Evolutionary conservation across 2,888 invertebrate genomes (phyloP), one percentile per base, ranked within the genome.

Genomic region (Lycia hirtaria): DNA sequence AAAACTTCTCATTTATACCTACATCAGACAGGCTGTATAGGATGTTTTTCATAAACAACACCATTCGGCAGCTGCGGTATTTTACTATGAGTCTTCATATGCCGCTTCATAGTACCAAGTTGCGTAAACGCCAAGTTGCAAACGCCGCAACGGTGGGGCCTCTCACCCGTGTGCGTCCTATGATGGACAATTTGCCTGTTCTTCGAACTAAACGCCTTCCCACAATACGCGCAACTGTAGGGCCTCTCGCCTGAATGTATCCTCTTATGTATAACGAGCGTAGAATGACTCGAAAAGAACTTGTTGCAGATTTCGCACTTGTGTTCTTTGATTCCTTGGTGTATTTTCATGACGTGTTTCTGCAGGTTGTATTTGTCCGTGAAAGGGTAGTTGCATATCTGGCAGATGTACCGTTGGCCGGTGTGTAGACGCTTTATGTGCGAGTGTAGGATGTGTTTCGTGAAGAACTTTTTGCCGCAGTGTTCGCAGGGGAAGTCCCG

Each of bases 171-270:
- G 58, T 92, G 92, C 4, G 83, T 88, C 32, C 84, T 80, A 1
- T 81, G 75, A 60, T 92, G 92, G 14, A 89, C 90, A 1, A 76
- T 78, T 54, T 88, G 62, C 47, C 85, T 77, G 32, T 84, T 80
- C 61, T 81, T 88, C 0, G 89, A 85, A 2, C 87, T 69, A 56
- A 92, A 92, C 9, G 76, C 79, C 62, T 90, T 91, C 0, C 79
- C 63, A 55, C 92, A 92, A 52, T 76, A 83, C 4, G 56, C 76
- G 51, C 92, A 92, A 1, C 60, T 47, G 50, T 73, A 92, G 0
- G 92, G 92, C 26, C 85, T 57, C 38, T 92, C 92, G 0, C 92
- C 88, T 0, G 91, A 85, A 62, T 92, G 92, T n/a, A 83, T 78
- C n/a, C 92, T 69, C 45, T 81, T 86, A 60, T 92, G 92, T 53